Evolutionary conservation across 2,113 vertebrate species (phyloP).

Genomic region (Cairina moschata): DNA sequence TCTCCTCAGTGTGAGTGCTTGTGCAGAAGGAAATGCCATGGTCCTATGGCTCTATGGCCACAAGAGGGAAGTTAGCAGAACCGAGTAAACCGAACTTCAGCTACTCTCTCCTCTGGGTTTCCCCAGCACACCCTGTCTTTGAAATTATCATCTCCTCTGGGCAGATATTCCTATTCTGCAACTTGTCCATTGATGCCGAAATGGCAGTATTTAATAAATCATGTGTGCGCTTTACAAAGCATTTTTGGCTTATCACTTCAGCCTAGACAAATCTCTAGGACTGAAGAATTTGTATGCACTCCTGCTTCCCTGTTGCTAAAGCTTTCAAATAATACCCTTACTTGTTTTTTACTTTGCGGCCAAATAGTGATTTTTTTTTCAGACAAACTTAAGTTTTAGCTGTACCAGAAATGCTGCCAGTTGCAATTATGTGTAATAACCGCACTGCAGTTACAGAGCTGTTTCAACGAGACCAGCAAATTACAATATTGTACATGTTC

Average conservation of each 20-base stretch:
- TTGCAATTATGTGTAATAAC: background rate
- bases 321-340: background rate
- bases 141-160: slow-evolving; percentile 26
- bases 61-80: slow-evolving; percentile 51
- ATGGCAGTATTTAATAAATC: background rate
- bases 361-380: background rate
- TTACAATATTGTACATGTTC: background rate
- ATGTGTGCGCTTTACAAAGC: background rate
- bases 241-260: background rate
- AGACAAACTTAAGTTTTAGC: background rate
- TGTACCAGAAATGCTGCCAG: background rate
- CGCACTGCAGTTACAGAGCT: background rate
- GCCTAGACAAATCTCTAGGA: background rate
- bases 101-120: slow-evolving; percentile 16
- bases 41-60: slow-evolving; percentile 54
- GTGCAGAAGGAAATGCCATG: slow-evolving; percentile 68
- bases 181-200: background rate
- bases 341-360: background rate
- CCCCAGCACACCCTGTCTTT: background rate
- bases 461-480: background rate
- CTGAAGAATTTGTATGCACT: background rate
- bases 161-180: background rate
- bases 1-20: background rate
- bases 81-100: slow-evolving; percentile 11
- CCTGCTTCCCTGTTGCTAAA: background rate